Base-by-base conservation (phyloP, 1,140 invertebrate species). In the Drosophila tristis region DNA sequence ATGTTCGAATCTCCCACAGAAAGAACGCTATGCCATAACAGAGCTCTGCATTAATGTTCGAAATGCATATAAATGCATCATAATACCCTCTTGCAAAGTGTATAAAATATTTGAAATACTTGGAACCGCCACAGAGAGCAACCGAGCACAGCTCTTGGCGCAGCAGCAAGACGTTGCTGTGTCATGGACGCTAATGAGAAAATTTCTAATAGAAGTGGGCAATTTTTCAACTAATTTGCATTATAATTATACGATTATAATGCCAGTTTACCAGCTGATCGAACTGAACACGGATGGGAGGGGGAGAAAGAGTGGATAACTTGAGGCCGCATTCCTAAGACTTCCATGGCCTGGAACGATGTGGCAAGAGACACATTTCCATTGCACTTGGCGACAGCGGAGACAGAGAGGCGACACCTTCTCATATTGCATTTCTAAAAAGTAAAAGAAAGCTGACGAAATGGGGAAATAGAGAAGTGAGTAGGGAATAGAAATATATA, bases 381-480 rank as follows among this genome's bases (percentile, higher is more conserved):
- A 63, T 42, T 43, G 47, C 56, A 61, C 61, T 43, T 67, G 70
- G 25, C 56, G 31, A 35, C 8, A 29, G 23, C 43, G 31, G 65
- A 84, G 80, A 77, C 80, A 31, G 48, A 59, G 66, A 47, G 70
- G 77, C 63, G 81, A 61, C 62, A 45, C 49, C 78, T 20, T 20
- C 1, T 62, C 56, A 78, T 86, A 13, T 86, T 72, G 60, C 72
- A 87, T 76, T 89, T 87, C 82, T 68, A 75, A 25, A 61, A 65
- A 56, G 51, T 55, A 51, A 16, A n/a, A 51, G 5, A 11, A 23
- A 49, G 8, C n/a, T 23, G n/a, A 5, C 26, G 53, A n/a, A 47
- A 64, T 39, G 5, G 13, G n/a, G 2, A 11, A 20, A 68, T 47
- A 62, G 35, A 13, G 42, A 45, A 47, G 47, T 70, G 45, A 35